Evolutionary conservation across 2,888 invertebrate species (phyloP).

Genomic region (Iselma pallidipennis): DNA sequence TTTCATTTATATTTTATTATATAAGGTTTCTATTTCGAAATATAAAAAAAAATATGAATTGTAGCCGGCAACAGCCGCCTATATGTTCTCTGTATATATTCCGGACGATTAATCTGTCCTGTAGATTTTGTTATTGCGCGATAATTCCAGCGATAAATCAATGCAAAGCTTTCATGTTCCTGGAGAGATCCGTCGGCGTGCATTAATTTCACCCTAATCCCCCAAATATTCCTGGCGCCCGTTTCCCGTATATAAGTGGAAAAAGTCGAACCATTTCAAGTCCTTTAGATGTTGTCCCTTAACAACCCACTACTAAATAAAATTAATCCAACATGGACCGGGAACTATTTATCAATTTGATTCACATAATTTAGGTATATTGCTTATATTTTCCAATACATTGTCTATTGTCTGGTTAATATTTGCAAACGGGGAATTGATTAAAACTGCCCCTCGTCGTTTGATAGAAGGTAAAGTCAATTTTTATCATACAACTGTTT

Average conservation of each 20-base stretch:
- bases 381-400: too few relatives aligned
- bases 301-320: conserved; percentile 30
- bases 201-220: conserved; percentile 31
- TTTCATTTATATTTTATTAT: too few relatives aligned
- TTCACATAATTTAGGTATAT: too few relatives aligned
- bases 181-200: conserved; percentile 21
- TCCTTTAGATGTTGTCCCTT: conserved; percentile 20
- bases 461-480: background rate
- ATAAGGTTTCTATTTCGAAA: background rate
- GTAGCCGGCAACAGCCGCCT: background rate
- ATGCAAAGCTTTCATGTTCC: conserved; percentile 24
- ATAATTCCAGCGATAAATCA: conserved; percentile 24
- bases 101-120: conserved; percentile 1
- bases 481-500: conserved; percentile 2
- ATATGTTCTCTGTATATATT: background rate
- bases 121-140: conserved; percentile 11
- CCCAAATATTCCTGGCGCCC: conserved; percentile 30
- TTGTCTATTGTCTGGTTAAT: too few relatives aligned
- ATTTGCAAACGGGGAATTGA: background rate
- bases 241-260: conserved; percentile 28
- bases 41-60: background rate
- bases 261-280: conserved; percentile 27
- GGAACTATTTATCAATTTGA: conserved; percentile 17
- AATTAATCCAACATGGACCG: conserved; percentile 30
- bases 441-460: conserved; percentile 19